phyloP scores from a whole-genome alignment of 2,888 invertebrate genomes.

The Isoperla grammatica region DNA sequence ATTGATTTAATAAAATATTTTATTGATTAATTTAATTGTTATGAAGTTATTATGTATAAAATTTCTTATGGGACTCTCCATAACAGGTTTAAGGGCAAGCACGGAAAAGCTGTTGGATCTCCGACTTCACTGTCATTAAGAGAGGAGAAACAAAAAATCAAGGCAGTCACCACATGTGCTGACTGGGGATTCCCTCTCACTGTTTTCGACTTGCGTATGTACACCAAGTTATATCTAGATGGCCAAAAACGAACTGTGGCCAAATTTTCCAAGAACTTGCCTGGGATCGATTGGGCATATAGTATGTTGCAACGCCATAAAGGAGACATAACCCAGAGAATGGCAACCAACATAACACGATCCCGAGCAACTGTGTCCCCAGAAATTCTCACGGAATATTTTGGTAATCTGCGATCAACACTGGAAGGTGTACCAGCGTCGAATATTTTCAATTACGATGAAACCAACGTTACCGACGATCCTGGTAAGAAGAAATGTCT shows the following conservation, averaged over 20 bases:
- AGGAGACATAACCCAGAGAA: constrained; percentile 1
- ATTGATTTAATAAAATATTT: too few relatives aligned
- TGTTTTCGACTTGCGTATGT: constrained; percentile 17
- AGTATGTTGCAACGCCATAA: constrained; percentile 1
- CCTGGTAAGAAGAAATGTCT: constrained; percentile 32
- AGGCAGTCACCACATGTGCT: not conserved
- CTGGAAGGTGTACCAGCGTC: constrained; percentile 4
- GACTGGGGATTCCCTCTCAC: constrained; percentile 17
- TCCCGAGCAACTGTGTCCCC: constrained; percentile 25
- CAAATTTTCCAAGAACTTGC: constrained; percentile 20
- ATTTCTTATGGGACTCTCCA: too few relatives aligned
- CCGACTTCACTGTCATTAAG: too few relatives aligned
- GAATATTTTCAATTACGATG: constrained; percentile 26
- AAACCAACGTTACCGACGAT: constrained; percentile 35
- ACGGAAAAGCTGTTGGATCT: too few relatives aligned
- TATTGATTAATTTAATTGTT: too few relatives aligned
- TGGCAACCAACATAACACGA: constrained; percentile 33
- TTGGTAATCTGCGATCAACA: not conserved
- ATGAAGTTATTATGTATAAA: too few relatives aligned
- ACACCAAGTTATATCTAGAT: constrained; percentile 26
- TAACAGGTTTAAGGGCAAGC: too few relatives aligned
- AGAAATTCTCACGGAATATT: constrained; percentile 4
- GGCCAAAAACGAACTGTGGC: constrained; percentile 2
- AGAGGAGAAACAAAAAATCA: too few relatives aligned
- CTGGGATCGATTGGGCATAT: not conserved